Evolutionary conservation across 2,797 vertebrate species (phyloP).

Genomic region (Ceyx erithaca): DNA sequence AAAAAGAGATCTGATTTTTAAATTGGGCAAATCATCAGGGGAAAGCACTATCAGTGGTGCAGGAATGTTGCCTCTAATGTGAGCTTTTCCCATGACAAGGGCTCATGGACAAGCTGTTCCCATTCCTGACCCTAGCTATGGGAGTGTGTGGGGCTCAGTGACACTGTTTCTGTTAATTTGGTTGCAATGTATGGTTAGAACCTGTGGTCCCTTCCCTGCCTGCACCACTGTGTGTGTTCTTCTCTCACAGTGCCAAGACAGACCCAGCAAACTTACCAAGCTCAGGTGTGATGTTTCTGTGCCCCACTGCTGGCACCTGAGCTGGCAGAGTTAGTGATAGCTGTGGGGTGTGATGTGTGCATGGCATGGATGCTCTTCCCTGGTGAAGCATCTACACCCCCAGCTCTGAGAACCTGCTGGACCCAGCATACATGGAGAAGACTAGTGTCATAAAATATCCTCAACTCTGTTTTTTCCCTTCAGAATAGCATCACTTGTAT

Average conservation of each 20-base stretch:
- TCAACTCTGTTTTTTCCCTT: neutral
- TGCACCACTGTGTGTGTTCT: accelerated
- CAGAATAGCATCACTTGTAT: neutral
- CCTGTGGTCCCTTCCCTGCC: neutral
- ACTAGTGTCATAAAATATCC: neutral
- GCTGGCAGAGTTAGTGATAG: accelerated
- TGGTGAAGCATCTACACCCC: too few species aligned
- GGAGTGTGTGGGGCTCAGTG: accelerated
- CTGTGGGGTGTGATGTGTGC: accelerated
- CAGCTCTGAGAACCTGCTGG: accelerated
- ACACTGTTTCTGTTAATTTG: neutral
- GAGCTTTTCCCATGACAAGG: neutral
- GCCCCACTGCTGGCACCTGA: accelerated
- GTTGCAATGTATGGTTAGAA: neutral
- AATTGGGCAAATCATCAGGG: neutral
- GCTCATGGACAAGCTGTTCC: neutral
- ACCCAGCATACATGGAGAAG: accelerated
- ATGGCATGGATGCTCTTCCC: neutral
- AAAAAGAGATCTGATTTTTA: neutral
- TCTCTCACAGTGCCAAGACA: neutral
- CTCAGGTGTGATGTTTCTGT: neutral
- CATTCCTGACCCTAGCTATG: neutral
- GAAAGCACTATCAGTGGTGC: neutral
- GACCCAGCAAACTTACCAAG: neutral
- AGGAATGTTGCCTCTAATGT: accelerated